Evolutionary conservation across 2,113 vertebrate species (phyloP), one percentile per base, ranked within the genome.

Genomic region (Alaudala cheleensis): DNA sequence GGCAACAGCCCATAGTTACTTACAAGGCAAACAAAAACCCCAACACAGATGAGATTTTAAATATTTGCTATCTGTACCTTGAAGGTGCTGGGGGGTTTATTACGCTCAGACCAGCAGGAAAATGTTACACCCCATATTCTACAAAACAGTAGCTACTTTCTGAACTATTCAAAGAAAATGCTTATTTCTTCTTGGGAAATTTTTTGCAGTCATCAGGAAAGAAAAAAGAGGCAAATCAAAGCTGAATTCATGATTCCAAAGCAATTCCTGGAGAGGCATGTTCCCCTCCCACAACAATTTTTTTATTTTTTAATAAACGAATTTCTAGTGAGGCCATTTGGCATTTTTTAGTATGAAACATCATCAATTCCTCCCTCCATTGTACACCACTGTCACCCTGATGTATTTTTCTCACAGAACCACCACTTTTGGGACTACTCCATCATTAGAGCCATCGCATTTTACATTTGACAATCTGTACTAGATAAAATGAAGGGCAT

Each of bases 401-500:
- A 89, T 77, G 58, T 65, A 82, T 94, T 94, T 94, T 95, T 90
- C 84, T 86, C 81, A 89, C 53, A 90, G 80, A 94, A 93, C 74
- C 84, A 93, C 82, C 88, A 87, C 94, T 95, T 93, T 89, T 60
- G 70, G 78, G 86, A 96, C 90, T 95, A 70, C 66, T 96, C 54
- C 51, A 89, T 94, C 93, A 29, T 66, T 87, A 89, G 39, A 94
- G 86, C 73, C 66, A 94, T 92, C 20, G 50, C 83, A 87, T 92
- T 37, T 37, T 91, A 91, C 40, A 70, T 94, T 60, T 95, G 93
- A 95, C 92, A 96, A 88, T 74, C 84, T 84, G 86, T 34, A 91
- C 82, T 51, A 93, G 72, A 94, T 91, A 95, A 95, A 94, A 90
- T 71, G 90, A 95, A 96, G 86, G 93, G 62, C 93, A 93, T 88